Conservation (phyloP, 2,113 vertebrate species). For the Ovis aries region DNA sequence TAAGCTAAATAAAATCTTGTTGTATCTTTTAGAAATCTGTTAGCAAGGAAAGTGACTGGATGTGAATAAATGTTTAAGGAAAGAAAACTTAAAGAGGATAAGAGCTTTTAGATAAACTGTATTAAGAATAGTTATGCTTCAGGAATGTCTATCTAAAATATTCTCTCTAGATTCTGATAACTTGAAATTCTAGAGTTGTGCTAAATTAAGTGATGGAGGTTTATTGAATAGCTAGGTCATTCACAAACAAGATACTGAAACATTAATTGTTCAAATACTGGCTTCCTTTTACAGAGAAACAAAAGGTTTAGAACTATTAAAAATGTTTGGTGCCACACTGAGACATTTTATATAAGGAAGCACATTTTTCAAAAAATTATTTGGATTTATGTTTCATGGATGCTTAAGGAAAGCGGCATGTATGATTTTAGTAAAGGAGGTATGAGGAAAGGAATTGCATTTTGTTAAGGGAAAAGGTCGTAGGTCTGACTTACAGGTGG, state of each 20-base stretch:
- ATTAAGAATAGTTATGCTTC: neutral
- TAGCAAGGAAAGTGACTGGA: neutral
- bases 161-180: neutral
- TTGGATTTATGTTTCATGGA: neutral
- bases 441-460: neutral
- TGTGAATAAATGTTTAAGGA: neutral
- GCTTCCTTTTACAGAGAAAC: neutral
- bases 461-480: neutral
- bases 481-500: neutral
- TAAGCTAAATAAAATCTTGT: neutral
- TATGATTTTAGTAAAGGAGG: neutral
- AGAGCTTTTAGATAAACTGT: neutral
- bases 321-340: neutral
- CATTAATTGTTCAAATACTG: neutral
- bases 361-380: neutral
- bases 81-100: neutral
- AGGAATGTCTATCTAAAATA: neutral
- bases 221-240: neutral
- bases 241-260: neutral
- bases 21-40: neutral
- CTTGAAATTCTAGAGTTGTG: neutral
- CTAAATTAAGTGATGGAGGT: neutral
- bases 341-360: neutral
- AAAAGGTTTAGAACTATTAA: neutral
- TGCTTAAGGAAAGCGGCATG: neutral